Evolutionary conservation across 2,888 invertebrate species (phyloP), one percentile per base, ranked within the genome.

Genomic region (Ptilodon capucinus): DNA sequence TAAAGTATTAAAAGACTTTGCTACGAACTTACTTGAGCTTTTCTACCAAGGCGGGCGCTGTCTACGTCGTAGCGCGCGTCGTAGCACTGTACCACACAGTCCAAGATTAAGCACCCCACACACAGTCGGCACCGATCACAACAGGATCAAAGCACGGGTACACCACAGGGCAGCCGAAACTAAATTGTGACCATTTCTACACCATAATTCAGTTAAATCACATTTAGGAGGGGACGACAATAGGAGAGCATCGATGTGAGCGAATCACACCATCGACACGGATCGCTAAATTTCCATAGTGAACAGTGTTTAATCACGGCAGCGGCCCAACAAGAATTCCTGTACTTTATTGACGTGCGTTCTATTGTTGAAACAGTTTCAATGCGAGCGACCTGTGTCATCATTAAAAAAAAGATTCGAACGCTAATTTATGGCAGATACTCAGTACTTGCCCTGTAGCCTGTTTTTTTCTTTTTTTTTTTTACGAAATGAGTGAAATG

Each of bases 181-280:
- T 76, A 79, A 84, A 89, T 88, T 87, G 90, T 87, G 86, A 74
- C 66, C 84, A 88, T 84, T 84, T 84, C 82, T 80, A 86, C 79
- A 77, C 77, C 78, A 91, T 89, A 89, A 87, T 87, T 89, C 83
- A 87, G 90, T 88, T 90, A 89, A 91, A 90, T 87, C 80, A 87
- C 85, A 82, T 86, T 76, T 76, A 77, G 84, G 81, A 86, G 88
- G 90, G 89, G 85, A 86, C 79, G 71, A 91, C 91, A 91, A 91
- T 88, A 70, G 85, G 76, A 85, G 84, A 86, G 82, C 85, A 88
- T 81, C 81, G 84, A 86, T 87, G 88, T 88, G 86, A 84, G 86
- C 89, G 86, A 89, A 89, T 91, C 89, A 89, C 87, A 89, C 89
- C 85, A 86, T 82, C 84, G 87, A 71, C 70, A 88, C 88, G 89